These are phyloP conservation scores for Mobula birostris DNA, from an alignment of 2,113 vertebrate genomes.

Conservation along the genomic window DNA sequence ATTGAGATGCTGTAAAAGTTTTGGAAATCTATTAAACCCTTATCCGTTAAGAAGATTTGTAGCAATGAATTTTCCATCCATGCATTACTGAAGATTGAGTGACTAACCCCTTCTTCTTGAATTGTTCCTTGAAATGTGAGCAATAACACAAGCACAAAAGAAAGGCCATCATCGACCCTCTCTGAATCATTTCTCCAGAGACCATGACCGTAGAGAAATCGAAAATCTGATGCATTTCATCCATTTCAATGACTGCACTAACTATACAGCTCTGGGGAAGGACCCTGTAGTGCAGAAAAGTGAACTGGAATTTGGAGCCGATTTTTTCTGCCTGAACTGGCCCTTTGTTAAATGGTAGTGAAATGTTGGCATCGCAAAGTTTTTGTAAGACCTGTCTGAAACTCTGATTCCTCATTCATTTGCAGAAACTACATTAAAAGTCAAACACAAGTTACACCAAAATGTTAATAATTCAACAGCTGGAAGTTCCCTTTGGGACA, in stretches of 20 bases:
- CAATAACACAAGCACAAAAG: not conserved
- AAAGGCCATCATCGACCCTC: conserved; percentile 1
- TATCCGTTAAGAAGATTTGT: not conserved
- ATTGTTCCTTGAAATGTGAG: not conserved
- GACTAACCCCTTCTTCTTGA: not conserved
- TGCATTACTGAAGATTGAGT: not conserved
- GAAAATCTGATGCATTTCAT: not conserved
- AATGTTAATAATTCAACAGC: not conserved
- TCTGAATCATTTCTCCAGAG: not conserved
- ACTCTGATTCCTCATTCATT: not conserved
- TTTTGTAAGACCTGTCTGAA: not conserved
- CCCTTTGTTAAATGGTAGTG: not conserved
- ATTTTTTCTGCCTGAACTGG: not conserved
- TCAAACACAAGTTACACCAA: not conserved
- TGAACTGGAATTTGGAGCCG: not conserved
- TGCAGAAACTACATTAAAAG: not conserved
- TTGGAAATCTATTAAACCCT: not conserved
- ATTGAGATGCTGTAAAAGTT: not conserved
- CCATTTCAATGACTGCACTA: not conserved
- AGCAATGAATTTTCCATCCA: not conserved
- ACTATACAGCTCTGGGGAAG: not conserved
- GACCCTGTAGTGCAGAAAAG: not conserved
- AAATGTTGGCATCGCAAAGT: not conserved
- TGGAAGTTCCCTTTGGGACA: not conserved
- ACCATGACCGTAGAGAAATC: not conserved